These are phyloP conservation scores for Trachythela sp. DNA, from an alignment of 64 coral and sea anemone species.

Conservation along the genomic window DNA sequence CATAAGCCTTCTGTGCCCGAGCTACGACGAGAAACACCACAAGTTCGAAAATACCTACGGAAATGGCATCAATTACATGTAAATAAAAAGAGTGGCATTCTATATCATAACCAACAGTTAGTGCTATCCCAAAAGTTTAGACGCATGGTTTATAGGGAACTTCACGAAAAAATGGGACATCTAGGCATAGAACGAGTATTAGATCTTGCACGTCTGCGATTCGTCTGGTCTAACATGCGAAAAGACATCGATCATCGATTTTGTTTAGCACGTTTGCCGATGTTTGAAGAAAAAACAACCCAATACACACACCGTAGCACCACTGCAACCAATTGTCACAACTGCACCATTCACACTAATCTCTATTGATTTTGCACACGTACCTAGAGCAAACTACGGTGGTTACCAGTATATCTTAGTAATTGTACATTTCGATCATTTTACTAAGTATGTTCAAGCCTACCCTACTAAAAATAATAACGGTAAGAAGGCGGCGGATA, in stretches of 20 bases:
- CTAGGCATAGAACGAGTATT: neutral
- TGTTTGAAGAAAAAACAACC: constrained; percentile 10
- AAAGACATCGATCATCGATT: neutral
- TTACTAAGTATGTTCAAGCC: too few species aligned
- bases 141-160: neutral
- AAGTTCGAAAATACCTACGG: neutral
- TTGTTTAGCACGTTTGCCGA: neutral
- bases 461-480: neutral
- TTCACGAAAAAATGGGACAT: neutral
- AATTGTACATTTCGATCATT: too few species aligned
- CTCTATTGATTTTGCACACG: neutral
- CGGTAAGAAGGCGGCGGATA: neutral
- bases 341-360: neutral
- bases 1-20: neutral
- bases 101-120: neutral
- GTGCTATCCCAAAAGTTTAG: neutral
- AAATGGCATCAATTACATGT: neutral
- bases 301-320: neutral
- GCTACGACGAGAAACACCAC: neutral
- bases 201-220: neutral
- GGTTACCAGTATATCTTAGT: neutral
- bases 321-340: neutral
- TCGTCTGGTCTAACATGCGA: neutral
- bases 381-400: neutral
- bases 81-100: neutral